Conservation (phyloP, 2,113 vertebrate species). For the Desmodus rotundus region DNA sequence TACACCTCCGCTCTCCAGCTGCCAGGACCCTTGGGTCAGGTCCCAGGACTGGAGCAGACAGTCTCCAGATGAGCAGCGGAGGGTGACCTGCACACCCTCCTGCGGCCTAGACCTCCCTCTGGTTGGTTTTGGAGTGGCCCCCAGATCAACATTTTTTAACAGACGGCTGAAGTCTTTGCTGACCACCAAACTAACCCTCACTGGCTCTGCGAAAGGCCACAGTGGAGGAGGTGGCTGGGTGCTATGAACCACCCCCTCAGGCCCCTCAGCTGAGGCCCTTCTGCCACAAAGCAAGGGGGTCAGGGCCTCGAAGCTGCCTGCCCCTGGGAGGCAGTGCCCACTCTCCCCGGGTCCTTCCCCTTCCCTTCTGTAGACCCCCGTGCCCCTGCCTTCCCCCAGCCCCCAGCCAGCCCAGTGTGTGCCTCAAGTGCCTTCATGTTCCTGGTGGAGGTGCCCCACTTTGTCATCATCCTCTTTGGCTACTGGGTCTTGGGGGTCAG, state of each 20-base stretch:
- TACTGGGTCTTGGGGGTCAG: slow-evolving; percentile 86
- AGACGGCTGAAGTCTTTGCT: not conserved
- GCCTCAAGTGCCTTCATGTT: slow-evolving; percentile 82
- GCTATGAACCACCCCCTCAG: no score
- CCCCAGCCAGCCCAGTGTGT: slow-evolving; percentile 81
- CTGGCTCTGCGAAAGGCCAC: no score
- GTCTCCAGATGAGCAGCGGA: not conserved
- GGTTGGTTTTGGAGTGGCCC: not conserved
- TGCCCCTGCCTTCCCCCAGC: slow-evolving; percentile 78
- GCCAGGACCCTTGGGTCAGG: no score
- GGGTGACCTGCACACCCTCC: not conserved
- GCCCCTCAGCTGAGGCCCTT: no score
- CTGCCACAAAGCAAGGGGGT: no score
- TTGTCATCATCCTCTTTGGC: slow-evolving; percentile 83
- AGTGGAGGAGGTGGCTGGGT: no score
- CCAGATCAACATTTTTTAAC: not conserved
- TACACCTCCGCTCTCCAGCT: not conserved
- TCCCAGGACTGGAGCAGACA: not conserved
- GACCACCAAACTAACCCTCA: not conserved
- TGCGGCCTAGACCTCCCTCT: not conserved
- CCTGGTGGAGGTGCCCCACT: slow-evolving; percentile 82
- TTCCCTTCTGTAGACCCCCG: slow-evolving; percentile 79
- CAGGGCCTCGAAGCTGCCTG: no score
- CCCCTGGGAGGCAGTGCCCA: no score
- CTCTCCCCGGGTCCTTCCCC: slow-evolving; percentile 68